Evolutionary conservation across 2,113 vertebrate genomes (phyloP).

Genomic region (Nipponia nippon): DNA sequence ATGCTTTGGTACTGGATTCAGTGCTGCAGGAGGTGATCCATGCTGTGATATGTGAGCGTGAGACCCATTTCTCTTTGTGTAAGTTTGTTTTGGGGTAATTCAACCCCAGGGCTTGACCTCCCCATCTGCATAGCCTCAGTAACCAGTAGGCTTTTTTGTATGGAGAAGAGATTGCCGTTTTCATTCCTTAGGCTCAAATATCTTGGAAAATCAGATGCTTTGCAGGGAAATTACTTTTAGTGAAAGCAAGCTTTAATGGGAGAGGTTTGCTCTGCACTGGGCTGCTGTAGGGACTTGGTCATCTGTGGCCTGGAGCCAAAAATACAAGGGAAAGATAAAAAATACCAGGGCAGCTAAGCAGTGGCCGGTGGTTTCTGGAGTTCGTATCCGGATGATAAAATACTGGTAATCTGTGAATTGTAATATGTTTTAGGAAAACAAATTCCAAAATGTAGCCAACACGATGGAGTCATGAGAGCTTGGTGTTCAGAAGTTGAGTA

Average conservation of each 20-base stretch:
- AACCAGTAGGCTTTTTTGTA: rapidly evolving
- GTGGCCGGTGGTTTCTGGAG: not conserved
- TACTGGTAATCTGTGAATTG: not conserved
- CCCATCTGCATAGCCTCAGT: rapidly evolving
- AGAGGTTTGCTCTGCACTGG: not conserved
- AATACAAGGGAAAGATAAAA: not conserved
- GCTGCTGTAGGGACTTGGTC: not conserved
- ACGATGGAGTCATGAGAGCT: not conserved
- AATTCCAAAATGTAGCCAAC: rapidly evolving
- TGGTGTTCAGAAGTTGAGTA: not conserved
- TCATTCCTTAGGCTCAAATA: not conserved
- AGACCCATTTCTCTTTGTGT: rapidly evolving
- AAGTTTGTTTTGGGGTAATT: not conserved
- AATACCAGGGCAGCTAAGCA: not conserved
- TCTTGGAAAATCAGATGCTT: not conserved
- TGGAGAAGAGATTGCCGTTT: not conserved
- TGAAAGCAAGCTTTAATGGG: rapidly evolving
- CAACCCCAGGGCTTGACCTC: too few species aligned
- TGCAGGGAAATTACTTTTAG: not conserved
- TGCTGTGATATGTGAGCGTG: rapidly evolving
- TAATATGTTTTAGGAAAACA: not conserved
- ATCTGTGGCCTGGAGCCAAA: not conserved
- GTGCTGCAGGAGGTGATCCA: not conserved
- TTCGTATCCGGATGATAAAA: not conserved
- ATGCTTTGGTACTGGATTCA: rapidly evolving